A percentile compares a stretch with the other conserved stretches of the same genome.
These are phyloP conservation scores for Electrophaes corylata DNA, from an alignment of 2,888 invertebrate genomes.

Conservation along the genomic window DNA sequence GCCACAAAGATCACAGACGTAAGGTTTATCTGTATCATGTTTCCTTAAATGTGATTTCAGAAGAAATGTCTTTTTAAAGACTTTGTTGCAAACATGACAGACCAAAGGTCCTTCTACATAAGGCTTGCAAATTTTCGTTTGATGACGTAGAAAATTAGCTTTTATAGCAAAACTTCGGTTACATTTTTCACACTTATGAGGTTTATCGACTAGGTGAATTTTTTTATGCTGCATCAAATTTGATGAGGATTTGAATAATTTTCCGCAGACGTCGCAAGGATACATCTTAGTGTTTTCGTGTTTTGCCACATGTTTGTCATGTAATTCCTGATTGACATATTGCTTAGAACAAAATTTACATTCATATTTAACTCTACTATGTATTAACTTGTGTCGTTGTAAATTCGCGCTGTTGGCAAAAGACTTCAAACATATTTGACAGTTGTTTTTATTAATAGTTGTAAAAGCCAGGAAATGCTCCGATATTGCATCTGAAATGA, in stretches of 20 bases:
- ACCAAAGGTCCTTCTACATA: slow-evolving; percentile 21
- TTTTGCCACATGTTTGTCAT: slow-evolving; percentile 37
- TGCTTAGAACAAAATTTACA: slow-evolving; percentile 41
- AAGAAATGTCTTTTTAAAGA: slow-evolving; percentile 43
- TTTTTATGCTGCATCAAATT: slow-evolving; percentile 56
- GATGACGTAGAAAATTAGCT: slow-evolving; percentile 46
- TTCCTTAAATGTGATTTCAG: slow-evolving; percentile 45
- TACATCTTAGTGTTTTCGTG: slow-evolving; percentile 39
- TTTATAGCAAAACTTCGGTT: slow-evolving; percentile 42
- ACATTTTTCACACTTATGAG: slow-evolving; percentile 46
- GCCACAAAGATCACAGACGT: slow-evolving; percentile 28
- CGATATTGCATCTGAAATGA: slow-evolving; percentile 59
- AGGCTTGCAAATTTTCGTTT: slow-evolving; percentile 36
- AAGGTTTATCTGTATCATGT: slow-evolving; percentile 40
- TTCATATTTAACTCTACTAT: slow-evolving; percentile 30
- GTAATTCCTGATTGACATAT: slow-evolving; percentile 30
- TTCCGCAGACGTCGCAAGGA: slow-evolving; percentile 51
- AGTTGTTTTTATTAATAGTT: slow-evolving; percentile 18
- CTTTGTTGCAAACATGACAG: slow-evolving; percentile 45
- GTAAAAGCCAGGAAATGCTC: slow-evolving; percentile 18
- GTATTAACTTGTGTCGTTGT: slow-evolving; percentile 41
- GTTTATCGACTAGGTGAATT: slow-evolving; percentile 45
- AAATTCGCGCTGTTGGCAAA: slow-evolving; percentile 42
- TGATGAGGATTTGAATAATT: slow-evolving; percentile 50
- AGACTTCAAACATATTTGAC: slow-evolving; percentile 41